Evolutionary conservation across 2,888 invertebrate species (phyloP).

Genomic region (Luperina testacea): DNA sequence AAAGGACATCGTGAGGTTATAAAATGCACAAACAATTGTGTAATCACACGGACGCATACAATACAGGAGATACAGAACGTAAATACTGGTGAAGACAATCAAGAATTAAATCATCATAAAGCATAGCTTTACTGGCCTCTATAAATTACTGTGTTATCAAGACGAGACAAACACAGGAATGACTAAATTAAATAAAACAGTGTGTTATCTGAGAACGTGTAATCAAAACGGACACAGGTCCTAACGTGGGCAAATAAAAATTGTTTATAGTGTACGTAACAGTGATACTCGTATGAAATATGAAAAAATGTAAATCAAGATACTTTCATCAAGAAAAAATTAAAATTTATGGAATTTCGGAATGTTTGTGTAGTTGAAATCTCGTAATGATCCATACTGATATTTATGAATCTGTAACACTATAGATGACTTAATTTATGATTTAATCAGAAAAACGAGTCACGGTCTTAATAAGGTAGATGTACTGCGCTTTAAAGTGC

Average conservation of each 20-base stretch:
- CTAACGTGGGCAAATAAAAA: constrained; percentile 69
- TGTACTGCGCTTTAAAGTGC: constrained; percentile 40
- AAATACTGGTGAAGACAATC: constrained; percentile 82
- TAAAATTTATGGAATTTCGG: background rate
- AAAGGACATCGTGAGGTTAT: constrained; percentile 78
- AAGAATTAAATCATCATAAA: constrained; percentile 86
- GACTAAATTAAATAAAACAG: constrained; percentile 84
- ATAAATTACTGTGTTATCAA: constrained; percentile 86
- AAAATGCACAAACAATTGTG: constrained; percentile 68
- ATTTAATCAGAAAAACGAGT: constrained; percentile 49
- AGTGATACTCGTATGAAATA: constrained; percentile 38
- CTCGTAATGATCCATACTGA: background rate
- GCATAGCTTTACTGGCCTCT: constrained; percentile 84
- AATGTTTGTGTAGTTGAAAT: background rate
- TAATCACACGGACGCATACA: constrained; percentile 80
- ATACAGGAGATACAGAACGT: constrained; percentile 71
- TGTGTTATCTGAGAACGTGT: constrained; percentile 82
- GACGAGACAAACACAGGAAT: constrained; percentile 80
- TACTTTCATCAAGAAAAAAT: constrained; percentile 28
- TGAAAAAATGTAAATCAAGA: constrained; percentile 41
- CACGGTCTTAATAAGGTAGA: constrained; percentile 46
- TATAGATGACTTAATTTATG: constrained; percentile 50
- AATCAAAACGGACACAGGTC: constrained; percentile 86
- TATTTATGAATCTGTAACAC: constrained; percentile 21
- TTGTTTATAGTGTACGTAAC: constrained; percentile 60